Percentiles rank a stretch among this genome's conserved stretches.
These are phyloP conservation scores for Tachuris rubrigastra DNA, from an alignment of 2,113 vertebrate species.

Conservation along the genomic window DNA sequence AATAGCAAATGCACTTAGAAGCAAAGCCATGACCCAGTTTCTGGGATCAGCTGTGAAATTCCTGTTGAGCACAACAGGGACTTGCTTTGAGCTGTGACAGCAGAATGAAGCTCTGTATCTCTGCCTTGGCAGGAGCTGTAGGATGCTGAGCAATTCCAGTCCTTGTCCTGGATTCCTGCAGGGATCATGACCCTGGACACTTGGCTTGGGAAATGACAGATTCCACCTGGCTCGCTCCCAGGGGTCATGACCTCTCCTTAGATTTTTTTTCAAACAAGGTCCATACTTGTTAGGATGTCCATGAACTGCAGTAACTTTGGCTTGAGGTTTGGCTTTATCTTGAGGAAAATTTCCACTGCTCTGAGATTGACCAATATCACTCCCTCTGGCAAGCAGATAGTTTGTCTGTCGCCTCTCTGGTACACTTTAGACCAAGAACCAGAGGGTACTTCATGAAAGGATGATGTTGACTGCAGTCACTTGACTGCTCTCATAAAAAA, in stretches of 20 bases:
- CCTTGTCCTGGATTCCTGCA: constrained; percentile 1
- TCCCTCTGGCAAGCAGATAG: neutral
- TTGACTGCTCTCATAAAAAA: neutral
- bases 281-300: neutral
- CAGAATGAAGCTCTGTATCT: neutral
- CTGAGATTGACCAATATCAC: neutral
- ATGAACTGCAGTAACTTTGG: constrained; percentile 30
- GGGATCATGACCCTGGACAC: neutral
- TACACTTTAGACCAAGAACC: neutral
- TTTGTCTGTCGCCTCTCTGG: neutral
- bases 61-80: neutral
- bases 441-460: neutral
- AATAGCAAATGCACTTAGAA: neutral
- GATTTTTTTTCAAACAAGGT: neutral
- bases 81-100: neutral
- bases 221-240: neutral
- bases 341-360: constrained; percentile 42
- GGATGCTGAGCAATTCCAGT: neutral
- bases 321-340: constrained; percentile 46
- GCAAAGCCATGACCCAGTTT: neutral
- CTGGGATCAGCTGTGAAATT: constrained; percentile 10
- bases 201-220: neutral
- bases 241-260: neutral
- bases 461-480: neutral
- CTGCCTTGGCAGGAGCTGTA: neutral